Evolutionary conservation across 2,113 vertebrate species (phyloP), one percentile per base, ranked within the genome.

Genomic region (Piaya cayana): DNA sequence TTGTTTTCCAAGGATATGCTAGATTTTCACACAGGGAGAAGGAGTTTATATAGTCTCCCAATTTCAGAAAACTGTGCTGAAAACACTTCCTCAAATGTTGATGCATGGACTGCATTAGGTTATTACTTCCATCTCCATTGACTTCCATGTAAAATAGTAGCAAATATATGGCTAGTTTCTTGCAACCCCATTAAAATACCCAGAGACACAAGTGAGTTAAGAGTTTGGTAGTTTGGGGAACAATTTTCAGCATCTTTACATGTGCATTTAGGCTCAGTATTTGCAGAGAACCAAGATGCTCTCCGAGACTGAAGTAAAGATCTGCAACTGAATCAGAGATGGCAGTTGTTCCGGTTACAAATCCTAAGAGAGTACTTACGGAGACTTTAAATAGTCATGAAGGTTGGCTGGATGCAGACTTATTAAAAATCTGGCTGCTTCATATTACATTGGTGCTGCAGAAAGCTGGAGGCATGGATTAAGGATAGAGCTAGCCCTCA

Each of bases 311-410:
- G 20, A 30, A 58, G 65, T 64, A 15, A 60, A 65, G 53, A 64
- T 72, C 69, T 92, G 29, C 80, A 85, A 58, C 39, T 65, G 65
- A 96, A 95, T 60, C 72, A 68, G 86, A 75, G 45, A 15, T 72
- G 83, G 72, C 85, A 94, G 83, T 76, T 86, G 43, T 80, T 92
- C 76, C 82, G 79, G 65, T 80, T 90, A 88, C 49, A 93, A 94
- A 92, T 86, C 69, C 32, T 34, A 37, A 45, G 50, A 71, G 67
- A 71, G 52, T 78, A 76, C 68, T 95, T 62, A 62, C 1, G 12
- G 82, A 62, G 69, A 60, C 52, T 80, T 87, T 74, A 88, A 90
- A 86, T 45, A 86, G 79, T 63, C 27, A 84, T 75, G 80, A 93
- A 79, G 29, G 9, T 32, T 91, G 69, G 19, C 22, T 93, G 52